These are phyloP conservation scores for Palythoa grandiflora DNA, from an alignment of 92 coral and sea anemone species.

Conservation along the genomic window DNA sequence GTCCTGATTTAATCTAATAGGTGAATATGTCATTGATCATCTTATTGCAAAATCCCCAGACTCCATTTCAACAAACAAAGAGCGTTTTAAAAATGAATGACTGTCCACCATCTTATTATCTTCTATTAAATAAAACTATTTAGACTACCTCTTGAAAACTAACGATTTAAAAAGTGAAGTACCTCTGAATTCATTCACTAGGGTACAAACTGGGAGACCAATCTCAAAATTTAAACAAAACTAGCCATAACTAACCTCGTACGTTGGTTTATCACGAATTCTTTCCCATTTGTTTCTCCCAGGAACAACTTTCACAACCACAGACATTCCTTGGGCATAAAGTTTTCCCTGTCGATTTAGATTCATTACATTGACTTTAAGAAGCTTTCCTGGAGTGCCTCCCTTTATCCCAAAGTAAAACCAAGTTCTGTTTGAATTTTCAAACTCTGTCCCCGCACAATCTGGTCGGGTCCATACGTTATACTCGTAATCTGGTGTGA, in stretches of 20 bases:
- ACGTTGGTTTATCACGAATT: conserved; percentile 91
- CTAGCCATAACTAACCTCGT: conserved; percentile 69
- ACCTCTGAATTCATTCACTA: too few relatives aligned
- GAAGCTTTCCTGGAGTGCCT: conserved; percentile 80
- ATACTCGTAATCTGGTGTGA: conserved; percentile 88
- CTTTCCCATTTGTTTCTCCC: conserved; percentile 92
- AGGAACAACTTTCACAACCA: conserved; percentile 87
- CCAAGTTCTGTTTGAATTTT: conserved; percentile 94
- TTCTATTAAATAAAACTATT: neutral
- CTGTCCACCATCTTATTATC: neutral
- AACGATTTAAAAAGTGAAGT: neutral
- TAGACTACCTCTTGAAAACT: too few relatives aligned
- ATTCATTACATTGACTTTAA: conserved; percentile 90
- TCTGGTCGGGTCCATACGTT: conserved; percentile 98
- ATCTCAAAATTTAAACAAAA: too few relatives aligned
- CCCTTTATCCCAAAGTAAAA: conserved; percentile 97
- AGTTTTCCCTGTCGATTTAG: conserved; percentile 95
- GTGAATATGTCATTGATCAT: too few relatives aligned
- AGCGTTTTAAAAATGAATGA: neutral
- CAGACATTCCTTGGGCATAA: conserved; percentile 94
- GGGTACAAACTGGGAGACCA: too few relatives aligned
- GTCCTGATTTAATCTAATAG: too few relatives aligned
- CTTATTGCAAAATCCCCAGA: too few relatives aligned
- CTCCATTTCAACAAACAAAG: neutral
- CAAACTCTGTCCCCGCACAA: conserved; percentile 90